Percentiles rank a stretch among this genome's conserved stretches.
phyloP scores from a whole-genome alignment of 2,888 invertebrate species.

The Apotomis capreana region DNA sequence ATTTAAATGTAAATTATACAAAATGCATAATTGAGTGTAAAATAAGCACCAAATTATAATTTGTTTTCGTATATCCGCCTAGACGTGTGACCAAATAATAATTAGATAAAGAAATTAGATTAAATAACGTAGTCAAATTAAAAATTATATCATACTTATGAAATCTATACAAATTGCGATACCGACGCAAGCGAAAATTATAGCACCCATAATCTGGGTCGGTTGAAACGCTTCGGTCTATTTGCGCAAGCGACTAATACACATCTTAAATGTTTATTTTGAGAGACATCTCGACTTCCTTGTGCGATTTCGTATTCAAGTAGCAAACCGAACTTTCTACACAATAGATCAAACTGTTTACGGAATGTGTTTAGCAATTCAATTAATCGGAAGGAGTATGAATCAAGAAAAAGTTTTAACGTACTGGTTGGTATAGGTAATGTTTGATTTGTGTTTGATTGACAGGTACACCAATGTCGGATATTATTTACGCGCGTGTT shows the following conservation, averaged over 20 bases:
- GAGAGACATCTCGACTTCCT: constrained; percentile 57
- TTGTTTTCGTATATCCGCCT: neutral
- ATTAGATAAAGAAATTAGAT: constrained; percentile 3
- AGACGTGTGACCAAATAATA: neutral
- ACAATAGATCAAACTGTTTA: constrained; percentile 40
- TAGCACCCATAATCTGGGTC: constrained; percentile 39
- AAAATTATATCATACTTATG: constrained; percentile 33
- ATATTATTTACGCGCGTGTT: neutral
- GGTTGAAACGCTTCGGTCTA: constrained; percentile 41
- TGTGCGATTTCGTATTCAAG: constrained; percentile 63
- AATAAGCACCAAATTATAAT: neutral
- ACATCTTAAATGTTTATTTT: constrained; percentile 43
- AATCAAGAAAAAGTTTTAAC: constrained; percentile 1
- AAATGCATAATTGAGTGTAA: neutral
- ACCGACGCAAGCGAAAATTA: constrained; percentile 35
- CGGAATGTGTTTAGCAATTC: constrained; percentile 53
- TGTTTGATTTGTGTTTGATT: constrained; percentile 10
- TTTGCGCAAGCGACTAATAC: constrained; percentile 57
- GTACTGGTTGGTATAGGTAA: constrained; percentile 7
- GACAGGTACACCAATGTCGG: neutral
- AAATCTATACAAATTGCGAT: constrained; percentile 38
- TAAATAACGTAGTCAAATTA: constrained; percentile 16
- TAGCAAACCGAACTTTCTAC: constrained; percentile 46
- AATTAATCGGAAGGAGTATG: constrained; percentile 49
- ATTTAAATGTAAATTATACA: neutral